Percentiles rank a stretch among this genome's conserved stretches.
Conservation (phyloP, 2,888 invertebrate genomes). For the Andrena trimmerana region DNA sequence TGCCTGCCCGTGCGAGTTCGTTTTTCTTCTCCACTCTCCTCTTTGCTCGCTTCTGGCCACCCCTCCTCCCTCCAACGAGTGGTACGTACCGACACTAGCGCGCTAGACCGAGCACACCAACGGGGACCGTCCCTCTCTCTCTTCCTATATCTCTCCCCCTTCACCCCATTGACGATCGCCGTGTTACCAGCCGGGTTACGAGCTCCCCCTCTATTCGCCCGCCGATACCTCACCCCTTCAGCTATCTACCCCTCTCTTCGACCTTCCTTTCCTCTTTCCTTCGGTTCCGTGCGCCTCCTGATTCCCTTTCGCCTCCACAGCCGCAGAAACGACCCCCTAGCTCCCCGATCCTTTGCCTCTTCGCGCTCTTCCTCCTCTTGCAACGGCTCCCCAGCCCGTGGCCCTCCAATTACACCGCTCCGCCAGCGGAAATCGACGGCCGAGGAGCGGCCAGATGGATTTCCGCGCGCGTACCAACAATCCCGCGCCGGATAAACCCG, state of each 20-base stretch:
- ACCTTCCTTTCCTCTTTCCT: constrained; percentile 34
- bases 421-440: constrained; percentile 50
- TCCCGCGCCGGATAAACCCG: constrained; percentile 46
- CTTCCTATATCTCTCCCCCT: constrained; percentile 25
- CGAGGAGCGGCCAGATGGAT: constrained; percentile 41
- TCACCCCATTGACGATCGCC: constrained; percentile 48
- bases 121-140: constrained; percentile 25
- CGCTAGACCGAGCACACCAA: constrained; percentile 32
- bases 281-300: constrained; percentile 19
- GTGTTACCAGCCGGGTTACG: constrained; percentile 69
- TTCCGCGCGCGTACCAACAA: constrained; percentile 46
- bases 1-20: constrained; percentile 35
- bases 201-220: constrained; percentile 60
- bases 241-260: constrained; percentile 42
- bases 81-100: constrained; percentile 56
- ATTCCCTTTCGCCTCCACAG: constrained; percentile 31
- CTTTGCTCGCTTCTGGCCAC: constrained; percentile 56
- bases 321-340: constrained; percentile 54
- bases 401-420: constrained; percentile 48
- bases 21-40: constrained; percentile 62
- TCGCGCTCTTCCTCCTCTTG: constrained; percentile 15
- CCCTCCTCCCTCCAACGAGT: constrained; percentile 48
- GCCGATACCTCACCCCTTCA: constrained; percentile 54
- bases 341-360: constrained; percentile 19
- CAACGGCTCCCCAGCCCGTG: constrained; percentile 15